These are phyloP conservation scores for Tetrax tetrax DNA, from an alignment of 2,113 vertebrate species.

Conservation along the genomic window DNA sequence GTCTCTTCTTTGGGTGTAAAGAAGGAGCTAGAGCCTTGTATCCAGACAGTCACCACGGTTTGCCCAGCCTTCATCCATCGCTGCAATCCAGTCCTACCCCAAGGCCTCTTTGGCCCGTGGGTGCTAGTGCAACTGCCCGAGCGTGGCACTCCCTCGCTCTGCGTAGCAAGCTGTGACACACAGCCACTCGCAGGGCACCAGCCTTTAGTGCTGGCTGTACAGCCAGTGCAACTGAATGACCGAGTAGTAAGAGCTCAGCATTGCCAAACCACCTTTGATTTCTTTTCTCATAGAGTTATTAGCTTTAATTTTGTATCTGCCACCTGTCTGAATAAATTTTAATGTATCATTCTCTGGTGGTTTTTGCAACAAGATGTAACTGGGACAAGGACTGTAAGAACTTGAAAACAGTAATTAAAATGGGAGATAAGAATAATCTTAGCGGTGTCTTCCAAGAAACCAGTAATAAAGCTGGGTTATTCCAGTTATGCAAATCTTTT, in stretches of 20 bases:
- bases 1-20: not conserved
- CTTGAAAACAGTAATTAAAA: constrained; percentile 59
- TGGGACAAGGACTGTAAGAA: constrained; percentile 54
- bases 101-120: not conserved
- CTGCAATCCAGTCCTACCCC: not conserved
- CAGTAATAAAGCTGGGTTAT: constrained; percentile 42
- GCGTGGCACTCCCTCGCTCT: not conserved
- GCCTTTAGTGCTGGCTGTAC: not conserved
- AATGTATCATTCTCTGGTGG: constrained; percentile 13
- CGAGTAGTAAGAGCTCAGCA: not conserved
- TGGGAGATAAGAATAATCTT: constrained; percentile 42
- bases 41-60: not conserved
- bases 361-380: constrained; percentile 58
- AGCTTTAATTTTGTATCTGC: constrained; percentile 46
- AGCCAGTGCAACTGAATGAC: not conserved
- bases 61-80: not conserved
- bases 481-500: constrained; percentile 61
- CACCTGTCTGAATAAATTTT: constrained; percentile 43
- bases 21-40: not conserved
- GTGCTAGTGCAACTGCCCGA: not conserved
- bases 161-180: not conserved
- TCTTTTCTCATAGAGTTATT: constrained; percentile 32
- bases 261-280: constrained; percentile 30
- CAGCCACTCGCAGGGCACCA: fast-evolving
- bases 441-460: constrained; percentile 43